Base-by-base conservation (phyloP, 2,888 invertebrate genomes). In the Phragmatobia fuliginosa region DNA sequence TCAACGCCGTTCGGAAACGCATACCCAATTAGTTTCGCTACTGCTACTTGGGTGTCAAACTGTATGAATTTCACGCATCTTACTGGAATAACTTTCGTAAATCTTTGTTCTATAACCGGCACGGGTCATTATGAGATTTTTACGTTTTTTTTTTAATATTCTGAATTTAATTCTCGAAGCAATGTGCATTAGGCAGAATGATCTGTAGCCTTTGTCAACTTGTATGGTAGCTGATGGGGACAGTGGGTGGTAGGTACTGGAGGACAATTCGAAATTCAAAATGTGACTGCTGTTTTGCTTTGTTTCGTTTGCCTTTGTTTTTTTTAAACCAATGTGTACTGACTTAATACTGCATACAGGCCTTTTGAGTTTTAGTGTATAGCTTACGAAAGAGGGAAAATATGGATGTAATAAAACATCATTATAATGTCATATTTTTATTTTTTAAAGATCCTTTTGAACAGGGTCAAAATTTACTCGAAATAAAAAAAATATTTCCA, bases 11-110 rank as follows among this genome's bases (percentile, higher is more conserved):
- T 62, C 79, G 81, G 78, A 75, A 77, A 82, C 78, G 77, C 81
- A 84, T 88, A 88, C 78, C 80, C 76, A 73, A 83, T 91, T 91
- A 85, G 88, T 74, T 67, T 84, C 75, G 87, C 88, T 80, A 70
- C 83, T 76, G 76, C 92, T 83, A 86, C 91, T 90, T 91, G 92
- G 93, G 93, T 90, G 94, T 93, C 90, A 87, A 73, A 83, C 83
- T 82, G 87, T 86, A 86, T 87, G 83, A 83, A 92, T 92, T 92
- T 91, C 91, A 91, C 89, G 92, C 85, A 72, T 82, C 85, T 91
- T 87, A 90, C 83, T 16, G 56, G 28, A 28, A 14, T 87, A 83
- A 87, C 80, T 79, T 86, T 84, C 87, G 80, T 82, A 68, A 78
- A 85, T 82, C 84, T 87, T 86, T 85, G 85, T 86, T 75, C 80